Percentiles rank a stretch among this genome's conserved stretches.
Conservation (phyloP, 2,113 vertebrate genomes). For the Hypocryptadius cinnamomeus region DNA sequence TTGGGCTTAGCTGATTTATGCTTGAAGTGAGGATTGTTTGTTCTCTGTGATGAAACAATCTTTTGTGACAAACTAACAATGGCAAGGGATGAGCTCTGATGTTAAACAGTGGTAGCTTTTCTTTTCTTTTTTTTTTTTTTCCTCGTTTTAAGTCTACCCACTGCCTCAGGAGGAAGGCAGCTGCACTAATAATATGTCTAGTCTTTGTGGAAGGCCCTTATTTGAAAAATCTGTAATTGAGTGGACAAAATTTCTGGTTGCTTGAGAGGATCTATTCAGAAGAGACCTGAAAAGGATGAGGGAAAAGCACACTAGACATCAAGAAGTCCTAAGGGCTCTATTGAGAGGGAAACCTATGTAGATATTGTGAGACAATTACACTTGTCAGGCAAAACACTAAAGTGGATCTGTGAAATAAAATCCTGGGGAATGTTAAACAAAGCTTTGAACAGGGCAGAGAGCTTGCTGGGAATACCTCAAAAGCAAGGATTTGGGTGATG, state of each 20-base stretch:
- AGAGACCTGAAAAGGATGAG: conserved; percentile 29
- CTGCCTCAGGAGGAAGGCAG: background rate
- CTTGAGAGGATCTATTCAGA: conserved; percentile 50
- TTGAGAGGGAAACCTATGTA: background rate
- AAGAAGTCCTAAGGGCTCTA: background rate
- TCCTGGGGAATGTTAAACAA: conserved; percentile 1
- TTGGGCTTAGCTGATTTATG: background rate
- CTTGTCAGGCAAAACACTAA: background rate
- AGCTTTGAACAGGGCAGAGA: background rate
- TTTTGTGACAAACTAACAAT: background rate
- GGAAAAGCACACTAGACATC: background rate
- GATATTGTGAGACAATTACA: background rate
- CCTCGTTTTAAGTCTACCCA: background rate
- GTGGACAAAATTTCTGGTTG: conserved; percentile 60
- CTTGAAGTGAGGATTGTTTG: background rate
- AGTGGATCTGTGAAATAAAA: background rate
- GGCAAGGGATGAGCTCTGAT: background rate
- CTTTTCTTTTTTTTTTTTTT: background rate
- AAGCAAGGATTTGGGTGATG: conserved; percentile 4
- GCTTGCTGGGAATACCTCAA: background rate
- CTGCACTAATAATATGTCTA: conserved; percentile 24
- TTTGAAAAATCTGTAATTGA: conserved; percentile 63
- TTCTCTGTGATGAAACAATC: background rate
- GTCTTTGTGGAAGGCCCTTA: conserved; percentile 36
- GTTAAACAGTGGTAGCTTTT: background rate